Evolutionary conservation across 30 jellyfish, hydroid and myxozoan genomes (phyloP).

Genomic region (Cassiopea andromeda): DNA sequence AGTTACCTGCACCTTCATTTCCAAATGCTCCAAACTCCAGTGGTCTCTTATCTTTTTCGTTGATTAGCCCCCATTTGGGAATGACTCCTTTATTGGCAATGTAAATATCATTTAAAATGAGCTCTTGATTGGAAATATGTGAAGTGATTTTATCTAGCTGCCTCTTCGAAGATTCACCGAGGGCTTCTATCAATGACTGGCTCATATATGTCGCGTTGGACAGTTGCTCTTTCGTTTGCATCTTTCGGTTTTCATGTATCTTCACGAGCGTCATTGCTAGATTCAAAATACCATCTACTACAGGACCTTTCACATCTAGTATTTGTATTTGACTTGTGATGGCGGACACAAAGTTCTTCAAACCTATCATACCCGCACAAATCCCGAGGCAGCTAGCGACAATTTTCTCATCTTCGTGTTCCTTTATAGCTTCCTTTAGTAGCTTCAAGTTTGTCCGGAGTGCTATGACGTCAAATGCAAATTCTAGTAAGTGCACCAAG

Average conservation of each 20-base stretch:
- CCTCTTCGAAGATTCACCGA: conserved; percentile 50
- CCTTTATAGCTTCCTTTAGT: conserved; percentile 30
- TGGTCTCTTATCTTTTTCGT: conserved; percentile 48
- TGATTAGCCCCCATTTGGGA: conserved; percentile 71
- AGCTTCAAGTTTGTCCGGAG: conserved; percentile 46
- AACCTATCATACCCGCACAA: conserved; percentile 64
- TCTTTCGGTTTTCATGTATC: conserved; percentile 22
- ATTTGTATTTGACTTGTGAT: conserved; percentile 47
- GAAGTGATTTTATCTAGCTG: conserved; percentile 27
- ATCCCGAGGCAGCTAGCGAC: conserved; percentile 67
- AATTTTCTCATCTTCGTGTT: conserved; percentile 22
- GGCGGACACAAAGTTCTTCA: conserved; percentile 49
- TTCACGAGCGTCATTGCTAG: conserved; percentile 45
- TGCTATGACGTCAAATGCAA: conserved; percentile 61
- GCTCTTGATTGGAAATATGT: conserved; percentile 15
- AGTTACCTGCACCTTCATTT: conserved; percentile 52
- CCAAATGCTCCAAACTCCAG: conserved; percentile 55
- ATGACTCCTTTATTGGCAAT: conserved; percentile 59
- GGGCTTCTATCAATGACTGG: conserved; percentile 6
- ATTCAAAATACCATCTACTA: conserved; percentile 45
- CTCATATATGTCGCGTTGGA: conserved; percentile 2
- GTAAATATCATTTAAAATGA: conserved; percentile 50
- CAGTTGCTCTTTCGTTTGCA: background rate
- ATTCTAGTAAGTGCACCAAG: conserved; percentile 24
- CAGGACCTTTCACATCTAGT: conserved; percentile 21